These are phyloP conservation scores for Charadrius vociferus DNA, from an alignment of 2,113 vertebrate genomes.

Conservation along the genomic window DNA sequence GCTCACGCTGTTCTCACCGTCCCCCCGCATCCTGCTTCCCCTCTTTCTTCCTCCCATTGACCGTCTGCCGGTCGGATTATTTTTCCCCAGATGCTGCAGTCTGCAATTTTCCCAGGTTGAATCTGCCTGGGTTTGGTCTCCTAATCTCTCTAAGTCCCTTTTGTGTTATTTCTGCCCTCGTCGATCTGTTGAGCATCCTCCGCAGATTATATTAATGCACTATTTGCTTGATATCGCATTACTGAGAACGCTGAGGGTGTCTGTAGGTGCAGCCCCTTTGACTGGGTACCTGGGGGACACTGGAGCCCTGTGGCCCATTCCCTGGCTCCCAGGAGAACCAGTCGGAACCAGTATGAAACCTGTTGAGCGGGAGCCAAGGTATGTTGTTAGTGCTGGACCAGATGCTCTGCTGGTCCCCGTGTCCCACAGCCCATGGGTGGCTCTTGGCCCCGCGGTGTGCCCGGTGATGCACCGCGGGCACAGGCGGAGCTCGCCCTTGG, in stretches of 20 bases:
- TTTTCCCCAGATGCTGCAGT: conserved; percentile 42
- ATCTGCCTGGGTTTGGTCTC: conserved; percentile 36
- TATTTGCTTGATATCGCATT: background rate
- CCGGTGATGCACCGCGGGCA: accelerated
- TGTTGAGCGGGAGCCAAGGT: background rate
- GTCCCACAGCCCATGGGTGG: background rate
- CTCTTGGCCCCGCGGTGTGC: background rate
- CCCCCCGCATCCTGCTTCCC: conserved; percentile 34
- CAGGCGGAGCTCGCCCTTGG: background rate
- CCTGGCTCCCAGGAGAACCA: background rate
- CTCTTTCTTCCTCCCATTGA: conserved; percentile 46
- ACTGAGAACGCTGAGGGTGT: background rate
- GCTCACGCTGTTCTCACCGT: background rate
- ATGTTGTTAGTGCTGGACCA: background rate
- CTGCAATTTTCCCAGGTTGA: conserved; percentile 42
- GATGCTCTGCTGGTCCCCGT: background rate
- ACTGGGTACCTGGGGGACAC: background rate
- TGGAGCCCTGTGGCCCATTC: background rate
- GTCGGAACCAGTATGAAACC: background rate
- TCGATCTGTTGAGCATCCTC: background rate
- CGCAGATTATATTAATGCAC: background rate
- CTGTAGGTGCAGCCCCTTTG: background rate
- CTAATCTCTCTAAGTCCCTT: conserved; percentile 42
- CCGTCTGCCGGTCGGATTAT: background rate
- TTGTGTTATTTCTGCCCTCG: conserved; percentile 18